Evolutionary conservation across 2,888 invertebrate genomes (phyloP).

Genomic region (Oscheius onirici): DNA sequence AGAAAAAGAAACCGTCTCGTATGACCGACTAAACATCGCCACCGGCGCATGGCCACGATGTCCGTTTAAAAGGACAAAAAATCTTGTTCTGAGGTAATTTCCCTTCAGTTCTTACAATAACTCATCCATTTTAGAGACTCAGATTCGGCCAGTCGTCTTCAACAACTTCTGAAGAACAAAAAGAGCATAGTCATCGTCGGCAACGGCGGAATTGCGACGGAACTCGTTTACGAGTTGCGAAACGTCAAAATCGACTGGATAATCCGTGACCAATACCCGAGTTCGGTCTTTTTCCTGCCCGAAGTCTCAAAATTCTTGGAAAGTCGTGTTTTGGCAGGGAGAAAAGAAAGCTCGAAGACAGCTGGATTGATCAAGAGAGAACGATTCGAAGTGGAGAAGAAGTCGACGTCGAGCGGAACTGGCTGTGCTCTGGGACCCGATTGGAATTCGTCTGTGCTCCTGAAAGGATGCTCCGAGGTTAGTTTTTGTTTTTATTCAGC

Average conservation of each 20-base stretch:
- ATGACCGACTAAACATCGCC: conserved; percentile 87
- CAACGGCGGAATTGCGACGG: conserved; percentile 98
- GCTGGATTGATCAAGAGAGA: conserved; percentile 67
- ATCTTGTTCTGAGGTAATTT: conserved; percentile 14
- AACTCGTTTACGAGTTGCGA: conserved; percentile 87
- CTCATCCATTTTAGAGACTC: conserved; percentile 46
- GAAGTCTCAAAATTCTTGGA: conserved; percentile 76
- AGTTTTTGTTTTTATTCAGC: neutral
- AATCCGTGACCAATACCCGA: conserved; percentile 89
- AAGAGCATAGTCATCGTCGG: conserved; percentile 86
- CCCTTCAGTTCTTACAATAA: neutral
- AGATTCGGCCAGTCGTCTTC: conserved; percentile 48
- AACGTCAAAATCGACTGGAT: conserved; percentile 90
- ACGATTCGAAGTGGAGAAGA: conserved; percentile 68
- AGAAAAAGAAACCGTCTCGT: conserved; percentile 75
- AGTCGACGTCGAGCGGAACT: conserved; percentile 2
- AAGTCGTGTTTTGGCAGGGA: conserved; percentile 10
- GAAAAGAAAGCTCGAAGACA: conserved; percentile 53
- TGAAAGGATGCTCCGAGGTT: conserved; percentile 44
- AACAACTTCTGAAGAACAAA: conserved; percentile 77
- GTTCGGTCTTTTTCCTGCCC: conserved; percentile 92
- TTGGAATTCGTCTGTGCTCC: conserved; percentile 77
- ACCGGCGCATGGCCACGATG: conserved; percentile 86
- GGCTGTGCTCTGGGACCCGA: conserved; percentile 96
- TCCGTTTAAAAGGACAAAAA: neutral